Base-by-base conservation (phyloP, 2,113 vertebrate species). In the Felis chaus region DNA sequence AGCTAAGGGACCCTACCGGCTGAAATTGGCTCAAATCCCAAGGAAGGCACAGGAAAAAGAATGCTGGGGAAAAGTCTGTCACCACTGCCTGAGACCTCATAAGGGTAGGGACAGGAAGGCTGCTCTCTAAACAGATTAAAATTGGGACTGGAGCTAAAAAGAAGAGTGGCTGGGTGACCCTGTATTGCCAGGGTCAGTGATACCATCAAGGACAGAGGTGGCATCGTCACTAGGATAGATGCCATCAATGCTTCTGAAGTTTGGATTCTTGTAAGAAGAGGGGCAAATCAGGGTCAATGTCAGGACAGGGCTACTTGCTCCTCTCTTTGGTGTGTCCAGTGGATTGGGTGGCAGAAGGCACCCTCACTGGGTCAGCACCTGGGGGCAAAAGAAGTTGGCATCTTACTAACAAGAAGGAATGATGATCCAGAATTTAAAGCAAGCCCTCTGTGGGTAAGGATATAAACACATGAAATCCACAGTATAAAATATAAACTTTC, bases 361-460 rank as follows among this genome's bases (percentile, higher is more conserved):
- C 78, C 18, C 84, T 92, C 53, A 27, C 27, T 61, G 73, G 81
- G 94, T 82, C 31, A 92, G 95, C 76, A 98, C 92, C 97, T 97
- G 84, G 31, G 57, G 91, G 69, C 33, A 74, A 89, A 94, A 97
- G 96, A 74, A 71, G 57, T 23, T 71, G 81, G 66, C 21, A 21
- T 39, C 48, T 81, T 91, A 78, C 76, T 97, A 92, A 89, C 14
- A 16, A 94, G 41, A 85, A 91, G 4, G 33, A 95, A 48, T 31
- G 25, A 68, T 8, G 33, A 57, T 25, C 18, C 41, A 63, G 48
- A 78, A 86, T 48, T 50, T 48, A 96, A 89, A 87, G 90, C 79
- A 93, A 80, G 31, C 15, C 7, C n/a, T 27, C 45, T 55, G 39
- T 7, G 18, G 31, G 41, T 25, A 90, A 97, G 27, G 11, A 57